phyloP scores from a whole-genome alignment of 2,888 invertebrate genomes.

The Hypolimnas misippus region DNA sequence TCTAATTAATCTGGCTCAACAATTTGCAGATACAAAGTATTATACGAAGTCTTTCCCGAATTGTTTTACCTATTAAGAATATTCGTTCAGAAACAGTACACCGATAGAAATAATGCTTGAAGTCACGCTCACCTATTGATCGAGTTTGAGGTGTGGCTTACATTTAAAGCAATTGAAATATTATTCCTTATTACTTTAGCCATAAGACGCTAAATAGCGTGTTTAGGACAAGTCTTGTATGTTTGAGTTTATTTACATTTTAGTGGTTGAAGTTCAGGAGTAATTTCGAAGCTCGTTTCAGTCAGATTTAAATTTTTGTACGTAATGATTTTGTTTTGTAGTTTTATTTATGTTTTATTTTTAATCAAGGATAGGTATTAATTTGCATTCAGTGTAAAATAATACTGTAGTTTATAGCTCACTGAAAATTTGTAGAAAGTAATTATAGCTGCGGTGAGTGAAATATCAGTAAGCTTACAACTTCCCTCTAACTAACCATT shows the following conservation, averaged over 20 bases:
- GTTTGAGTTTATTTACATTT: background rate
- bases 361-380: background rate
- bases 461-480: too few relatives aligned
- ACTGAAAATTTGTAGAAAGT: too few relatives aligned
- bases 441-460: too few relatives aligned
- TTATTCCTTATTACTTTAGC: constrained; percentile 5
- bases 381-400: too few relatives aligned
- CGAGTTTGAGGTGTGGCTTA: constrained; percentile 21
- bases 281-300: background rate
- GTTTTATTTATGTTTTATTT: background rate
- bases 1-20: too few relatives aligned
- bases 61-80: constrained; percentile 23
- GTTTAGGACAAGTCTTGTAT: background rate
- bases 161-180: constrained; percentile 1
- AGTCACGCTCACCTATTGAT: constrained; percentile 44
- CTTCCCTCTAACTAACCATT: too few relatives aligned
- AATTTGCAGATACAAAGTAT: too few relatives aligned
- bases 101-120: constrained; percentile 29
- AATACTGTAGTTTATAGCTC: too few relatives aligned
- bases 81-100: constrained; percentile 22
- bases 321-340: background rate
- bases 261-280: constrained; percentile 3
- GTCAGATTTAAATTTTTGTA: background rate
- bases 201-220: constrained; percentile 4
- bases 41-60: too few relatives aligned